Evolutionary conservation across 2,888 invertebrate genomes (phyloP), one percentile per base, ranked within the genome.

Genomic region (Leucozona laternaria): DNA sequence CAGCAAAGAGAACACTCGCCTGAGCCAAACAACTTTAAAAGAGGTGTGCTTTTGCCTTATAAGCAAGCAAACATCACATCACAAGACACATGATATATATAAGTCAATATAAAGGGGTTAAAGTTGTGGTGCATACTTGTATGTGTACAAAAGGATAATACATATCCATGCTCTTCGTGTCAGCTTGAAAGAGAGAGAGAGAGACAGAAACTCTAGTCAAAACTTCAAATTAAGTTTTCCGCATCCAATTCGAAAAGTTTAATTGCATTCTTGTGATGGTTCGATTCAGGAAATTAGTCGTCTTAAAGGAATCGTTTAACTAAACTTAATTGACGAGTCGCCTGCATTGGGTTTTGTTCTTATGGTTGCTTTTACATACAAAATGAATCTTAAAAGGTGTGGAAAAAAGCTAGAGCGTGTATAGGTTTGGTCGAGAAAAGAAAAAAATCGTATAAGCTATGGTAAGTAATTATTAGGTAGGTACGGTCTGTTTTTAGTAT

Each of bases 201-300:
- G 22, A 50, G 13, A 15, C 15, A 22, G 13, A 62, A n/a, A 40
- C 11, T 37, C 71, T 58, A 58, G 72, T 48, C 34, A 66, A 62
- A 72, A 85, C 72, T 85, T 81, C 55, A 77, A 84, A 66, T 76
- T 25, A 79, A 85, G 77, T 85, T 85, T 85, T 81, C 73, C 70
- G 77, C 85, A 81, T 85, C 70, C 77, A 85, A 85, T 85, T 73
- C 70, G 57, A 81, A 81, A 85, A 85, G 85, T 85, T 85, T 85
- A 85, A 85, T 85, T 85, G 85, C 85, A 81, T 85, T 81, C 81
- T 78, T 37, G 60, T 37, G 60, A 60, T 60, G 73, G 68, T 70
- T 81, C 85, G 72, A 81, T 70, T 57, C 77, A 78, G 81, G 77
- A 81, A 85, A 85, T 85, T 81, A 85, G 85, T 81, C 73, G 37